phyloP scores from a whole-genome alignment of 1,140 invertebrate genomes.

The Temnothorax curvispinosus region DNA sequence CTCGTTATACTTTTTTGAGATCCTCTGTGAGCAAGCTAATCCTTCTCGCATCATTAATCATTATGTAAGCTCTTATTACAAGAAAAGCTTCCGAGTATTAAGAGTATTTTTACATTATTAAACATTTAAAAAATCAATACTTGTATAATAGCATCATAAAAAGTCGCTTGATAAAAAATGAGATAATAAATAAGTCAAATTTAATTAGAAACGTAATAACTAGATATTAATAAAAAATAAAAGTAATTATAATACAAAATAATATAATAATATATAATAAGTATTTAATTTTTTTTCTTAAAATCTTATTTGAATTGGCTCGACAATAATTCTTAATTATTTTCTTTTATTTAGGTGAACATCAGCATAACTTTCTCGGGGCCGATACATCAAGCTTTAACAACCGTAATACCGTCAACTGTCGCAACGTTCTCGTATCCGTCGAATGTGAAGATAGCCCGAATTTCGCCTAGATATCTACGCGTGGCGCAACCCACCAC shows the following conservation, averaged over 20 bases:
- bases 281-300: not conserved
- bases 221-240: not conserved
- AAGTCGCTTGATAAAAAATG: not conserved
- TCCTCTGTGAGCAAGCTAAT: not conserved
- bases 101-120: not conserved
- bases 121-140: not conserved
- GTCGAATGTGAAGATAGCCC: conserved; percentile 65
- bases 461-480: conserved; percentile 75
- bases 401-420: conserved; percentile 73
- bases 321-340: not conserved
- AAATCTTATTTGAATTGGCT: not conserved
- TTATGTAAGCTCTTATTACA: not conserved
- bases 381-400: conserved; percentile 79
- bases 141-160: not conserved
- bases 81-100: not conserved
- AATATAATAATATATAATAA: not conserved
- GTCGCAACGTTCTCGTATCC: conserved; percentile 71
- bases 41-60: conserved; percentile 25
- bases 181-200: not conserved
- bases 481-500: conserved; percentile 79
- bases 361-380: conserved; percentile 81
- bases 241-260: conserved; percentile 3
- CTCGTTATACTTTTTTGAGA: not conserved
- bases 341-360: conserved; percentile 74
- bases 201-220: not conserved